phyloP scores from a whole-genome alignment of 35 echinoderm and acorn worm species.

The Strongylocentrotus purpuratus region DNA sequence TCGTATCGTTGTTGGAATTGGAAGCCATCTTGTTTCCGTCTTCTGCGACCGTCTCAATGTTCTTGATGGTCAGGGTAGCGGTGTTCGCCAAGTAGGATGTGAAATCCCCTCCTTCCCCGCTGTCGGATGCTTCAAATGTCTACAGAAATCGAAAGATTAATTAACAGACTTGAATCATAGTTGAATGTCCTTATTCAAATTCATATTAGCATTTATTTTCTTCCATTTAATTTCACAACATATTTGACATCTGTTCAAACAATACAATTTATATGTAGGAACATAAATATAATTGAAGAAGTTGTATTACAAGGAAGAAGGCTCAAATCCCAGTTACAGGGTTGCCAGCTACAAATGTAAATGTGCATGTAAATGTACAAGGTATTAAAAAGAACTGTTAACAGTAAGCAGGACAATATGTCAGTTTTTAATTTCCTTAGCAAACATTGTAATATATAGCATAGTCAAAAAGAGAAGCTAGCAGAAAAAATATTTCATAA shows the following conservation, averaged over 20 bases:
- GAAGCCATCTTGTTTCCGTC: conserved; percentile 48
- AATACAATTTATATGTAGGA: too few relatives aligned
- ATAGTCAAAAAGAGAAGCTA: too few relatives aligned
- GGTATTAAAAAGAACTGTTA: not conserved
- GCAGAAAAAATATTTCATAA: too few relatives aligned
- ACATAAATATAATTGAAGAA: too few relatives aligned
- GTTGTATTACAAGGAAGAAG: too few relatives aligned
- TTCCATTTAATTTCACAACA: too few relatives aligned
- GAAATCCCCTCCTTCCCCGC: conserved; percentile 64
- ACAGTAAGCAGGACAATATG: not conserved
- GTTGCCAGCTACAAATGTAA: not conserved
- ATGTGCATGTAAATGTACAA: not conserved
- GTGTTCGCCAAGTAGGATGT: conserved; percentile 67
- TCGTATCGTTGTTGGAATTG: conserved; percentile 26
- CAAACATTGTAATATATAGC: not conserved
- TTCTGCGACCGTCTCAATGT: conserved; percentile 78
- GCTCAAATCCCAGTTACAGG: too few relatives aligned
- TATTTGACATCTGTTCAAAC: too few relatives aligned
- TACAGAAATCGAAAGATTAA: not conserved
- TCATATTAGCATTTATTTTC: too few relatives aligned
- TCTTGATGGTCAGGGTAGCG: conserved; percentile 79
- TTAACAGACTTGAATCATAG: not conserved
- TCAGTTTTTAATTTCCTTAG: not conserved
- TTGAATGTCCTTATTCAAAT: not conserved
- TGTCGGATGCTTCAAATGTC: conserved; percentile 81